Conservation (phyloP, 2,888 invertebrate species). For the Rotaria socialis region DNA sequence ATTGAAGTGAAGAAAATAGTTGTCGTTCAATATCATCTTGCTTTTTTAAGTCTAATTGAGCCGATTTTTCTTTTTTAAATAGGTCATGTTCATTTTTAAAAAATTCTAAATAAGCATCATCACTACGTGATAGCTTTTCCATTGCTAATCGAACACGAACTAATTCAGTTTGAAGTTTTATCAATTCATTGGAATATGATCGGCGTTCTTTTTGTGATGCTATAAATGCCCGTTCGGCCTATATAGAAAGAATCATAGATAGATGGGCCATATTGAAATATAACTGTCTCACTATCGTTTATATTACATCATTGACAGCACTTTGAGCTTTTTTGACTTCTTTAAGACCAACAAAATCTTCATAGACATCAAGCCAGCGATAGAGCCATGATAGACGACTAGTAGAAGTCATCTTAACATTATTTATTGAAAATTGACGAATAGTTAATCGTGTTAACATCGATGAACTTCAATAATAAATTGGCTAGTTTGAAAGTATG, state of each 20-base stretch:
- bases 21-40: slow-evolving; percentile 72
- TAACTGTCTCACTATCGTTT: background rate
- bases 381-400: background rate
- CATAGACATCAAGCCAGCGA: slow-evolving; percentile 61
- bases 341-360: slow-evolving; percentile 70
- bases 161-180: slow-evolving; percentile 64
- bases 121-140: slow-evolving; percentile 64
- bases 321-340: slow-evolving; percentile 71
- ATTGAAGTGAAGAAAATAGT: slow-evolving; percentile 69
- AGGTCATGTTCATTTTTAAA: slow-evolving; percentile 66
- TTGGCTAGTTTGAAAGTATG: background rate
- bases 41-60: slow-evolving; percentile 66
- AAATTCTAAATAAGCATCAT: slow-evolving; percentile 71
- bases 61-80: slow-evolving; percentile 56
- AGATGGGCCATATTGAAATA: background rate
- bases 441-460: background rate
- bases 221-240: slow-evolving; percentile 67
- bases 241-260: slow-evolving; percentile 48
- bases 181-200: slow-evolving; percentile 66
- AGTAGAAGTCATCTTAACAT: background rate
- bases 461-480: background rate
- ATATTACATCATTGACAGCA: slow-evolving; percentile 66
- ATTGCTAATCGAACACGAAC: slow-evolving; percentile 36
- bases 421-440: background rate
- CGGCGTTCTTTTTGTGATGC: slow-evolving; percentile 68